Percentiles rank a stretch among this genome's conserved stretches.
Evolutionary conservation across 2,888 invertebrate genomes (phyloP).

Genomic region (Hydroisotoma schaefferi): DNA sequence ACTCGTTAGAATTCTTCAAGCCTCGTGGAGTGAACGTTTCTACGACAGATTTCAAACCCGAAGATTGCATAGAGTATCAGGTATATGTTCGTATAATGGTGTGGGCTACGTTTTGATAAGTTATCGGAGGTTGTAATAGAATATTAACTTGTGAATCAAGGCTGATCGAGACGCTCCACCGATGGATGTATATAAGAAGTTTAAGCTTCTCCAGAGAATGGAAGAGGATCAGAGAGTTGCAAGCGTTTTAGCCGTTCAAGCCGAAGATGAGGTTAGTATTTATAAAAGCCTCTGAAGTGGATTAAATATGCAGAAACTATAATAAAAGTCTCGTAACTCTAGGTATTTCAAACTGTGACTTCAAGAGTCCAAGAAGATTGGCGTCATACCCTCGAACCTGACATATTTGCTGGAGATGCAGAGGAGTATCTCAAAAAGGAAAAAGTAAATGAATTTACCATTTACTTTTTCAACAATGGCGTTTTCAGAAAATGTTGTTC

Average conservation of each 20-base stretch:
- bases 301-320: too few species aligned
- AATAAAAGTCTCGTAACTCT: background rate
- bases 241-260: constrained; percentile 22
- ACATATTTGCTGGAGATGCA: constrained; percentile 36
- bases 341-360: constrained; percentile 41
- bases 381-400: constrained; percentile 40
- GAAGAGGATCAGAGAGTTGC: constrained; percentile 34
- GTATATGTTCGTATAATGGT: too few species aligned
- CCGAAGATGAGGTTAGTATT: constrained; percentile 38
- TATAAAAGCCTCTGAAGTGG: too few species aligned
- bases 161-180: constrained; percentile 36
- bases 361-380: constrained; percentile 45
- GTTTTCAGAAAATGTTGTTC: background rate
- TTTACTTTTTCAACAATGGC: background rate
- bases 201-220: constrained; percentile 32
- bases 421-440: constrained; percentile 28
- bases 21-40: constrained; percentile 26
- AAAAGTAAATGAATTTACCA: constrained; percentile 2
- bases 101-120: too few species aligned
- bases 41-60: constrained; percentile 35
- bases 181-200: constrained; percentile 38
- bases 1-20: constrained; percentile 44
- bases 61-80: constrained; percentile 38
- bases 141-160: too few species aligned
- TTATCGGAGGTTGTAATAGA: too few species aligned